A percentile compares a stretch with the other conserved stretches of the same genome.
These are phyloP conservation scores for Andrena fulva DNA, from an alignment of 2,888 invertebrate genomes.

Conservation along the genomic window DNA sequence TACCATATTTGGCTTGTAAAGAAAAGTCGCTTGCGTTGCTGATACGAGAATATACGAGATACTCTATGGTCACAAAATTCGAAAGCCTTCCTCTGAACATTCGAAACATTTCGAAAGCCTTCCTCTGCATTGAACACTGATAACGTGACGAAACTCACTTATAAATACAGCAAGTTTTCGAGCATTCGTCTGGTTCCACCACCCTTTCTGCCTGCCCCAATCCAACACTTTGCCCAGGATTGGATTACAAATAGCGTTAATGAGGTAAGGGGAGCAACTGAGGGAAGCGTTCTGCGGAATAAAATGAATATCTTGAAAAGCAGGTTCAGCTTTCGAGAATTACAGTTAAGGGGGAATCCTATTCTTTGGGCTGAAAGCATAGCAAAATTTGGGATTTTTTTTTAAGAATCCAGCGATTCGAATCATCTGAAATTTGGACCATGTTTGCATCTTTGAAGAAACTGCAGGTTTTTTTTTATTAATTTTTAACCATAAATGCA, in stretches of 20 bases:
- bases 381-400: too few relatives aligned
- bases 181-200: constrained; percentile 79
- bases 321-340: too few relatives aligned
- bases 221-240: constrained; percentile 78
- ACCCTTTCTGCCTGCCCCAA: constrained; percentile 75
- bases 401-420: too few relatives aligned
- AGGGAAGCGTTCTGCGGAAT: constrained; percentile 76
- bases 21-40: neutral
- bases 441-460: too few relatives aligned
- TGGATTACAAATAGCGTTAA: constrained; percentile 77
- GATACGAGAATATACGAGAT: neutral
- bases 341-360: too few relatives aligned
- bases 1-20: neutral
- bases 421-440: too few relatives aligned
- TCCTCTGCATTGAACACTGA: neutral
- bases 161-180: constrained; percentile 81
- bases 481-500: too few relatives aligned
- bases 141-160: constrained; percentile 71
- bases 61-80: neutral
- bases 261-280: constrained; percentile 79
- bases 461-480: too few relatives aligned
- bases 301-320: neutral
- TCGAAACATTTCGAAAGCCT: neutral
- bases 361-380: too few relatives aligned
- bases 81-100: neutral